Base-by-base conservation (phyloP, 2,113 vertebrate species). In the Bos javanicus region DNA sequence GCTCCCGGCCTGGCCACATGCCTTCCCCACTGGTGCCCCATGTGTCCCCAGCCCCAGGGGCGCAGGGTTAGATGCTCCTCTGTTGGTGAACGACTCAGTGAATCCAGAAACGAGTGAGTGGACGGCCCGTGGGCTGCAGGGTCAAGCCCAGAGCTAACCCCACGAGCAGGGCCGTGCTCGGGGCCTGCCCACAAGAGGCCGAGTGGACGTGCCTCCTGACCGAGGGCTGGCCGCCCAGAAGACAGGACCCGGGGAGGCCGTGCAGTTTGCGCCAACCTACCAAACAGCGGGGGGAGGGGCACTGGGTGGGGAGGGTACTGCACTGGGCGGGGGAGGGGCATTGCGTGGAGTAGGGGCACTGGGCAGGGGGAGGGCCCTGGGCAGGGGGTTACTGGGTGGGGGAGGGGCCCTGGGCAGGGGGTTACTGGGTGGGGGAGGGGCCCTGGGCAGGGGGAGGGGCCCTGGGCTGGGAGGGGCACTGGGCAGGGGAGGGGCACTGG, bases 101-200 rank as follows among this genome's bases (percentile, higher is more conserved):
- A 28, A 59, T 62, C 74, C 0, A 0, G 2, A 43, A 7, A 6
- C 0, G 4, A 36, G 30, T 3, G 10, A 5, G 25, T 6, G 33
- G 43, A 17, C 4, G 3, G 39, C 13, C 3, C 6, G 6, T 25
- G 0, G 50, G 7, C 80, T 3, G 1, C 5, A 6, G 25, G 16
- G 50, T 48, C 33, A 2, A n/a, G 43, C 16, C 57, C 48, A 13
- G 88, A 15, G 15, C 54, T 13, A 11, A 33, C 17, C 28, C 9
- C 17, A n/a, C 0, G 3, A 50, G 25, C 43, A 0, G 43, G 43
- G 9, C 36, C 1, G 2, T 33, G 26, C 23, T 14, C 7, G 0
- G 21, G 33, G 33, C 62, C 62, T 56, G 30, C 8, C 30, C 30
- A 12, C 2, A 1, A 14, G 14, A 39, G 17, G 84, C 11, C 3